Base-by-base conservation (phyloP, 2,113 vertebrate species). In the Coregonus clupeaformis region DNA sequence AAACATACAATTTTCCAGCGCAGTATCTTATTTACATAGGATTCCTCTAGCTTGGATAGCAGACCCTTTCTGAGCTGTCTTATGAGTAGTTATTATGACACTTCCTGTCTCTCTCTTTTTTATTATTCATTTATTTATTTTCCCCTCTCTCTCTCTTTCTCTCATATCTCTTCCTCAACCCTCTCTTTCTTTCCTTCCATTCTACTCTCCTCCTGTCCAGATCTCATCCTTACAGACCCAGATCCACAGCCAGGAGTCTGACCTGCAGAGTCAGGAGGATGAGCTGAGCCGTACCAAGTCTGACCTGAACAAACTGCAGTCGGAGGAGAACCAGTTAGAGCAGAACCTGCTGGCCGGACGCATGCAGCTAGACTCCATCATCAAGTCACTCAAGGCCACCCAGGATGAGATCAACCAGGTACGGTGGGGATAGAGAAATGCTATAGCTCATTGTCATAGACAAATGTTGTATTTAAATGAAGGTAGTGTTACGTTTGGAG, bases 191-290 rank as follows among this genome's bases (percentile, higher is more conserved):
- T 5, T 11, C 18, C 6, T 45, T 42, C 18, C 14, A 29, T 27
- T 22, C 20, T n/a, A 7, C 65, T 16, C 59, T 52, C 20, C 63
- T 25, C 25, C 36, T 5, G 75, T 89, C 36, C 82, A 99, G 98
- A 98, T 98, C 79, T 95, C 97, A 0, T 96, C 97, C 0, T 59
- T 99, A 84, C 97, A 98, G 88, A 93, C 89, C 57, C 95, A 98
- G 91, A 96, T 99, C 83, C 92, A 92, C 25, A 95, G 95, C n/a
- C 95, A 97, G 88, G 98, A 99, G 85, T 94, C 92, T 0, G 94
- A 95, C 84, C 76, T 96, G 49, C 94, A 93, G 68, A 92, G 91
- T 4, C 96, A 96, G 88, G 97, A 99, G 77, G 95, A 97, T 1
- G 96, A 98, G 69, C 82, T 98, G 55, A 93, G 89, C 5, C 93